phyloP scores from a whole-genome alignment of 2,888 invertebrate species.

The Limnephilus auricula region DNA sequence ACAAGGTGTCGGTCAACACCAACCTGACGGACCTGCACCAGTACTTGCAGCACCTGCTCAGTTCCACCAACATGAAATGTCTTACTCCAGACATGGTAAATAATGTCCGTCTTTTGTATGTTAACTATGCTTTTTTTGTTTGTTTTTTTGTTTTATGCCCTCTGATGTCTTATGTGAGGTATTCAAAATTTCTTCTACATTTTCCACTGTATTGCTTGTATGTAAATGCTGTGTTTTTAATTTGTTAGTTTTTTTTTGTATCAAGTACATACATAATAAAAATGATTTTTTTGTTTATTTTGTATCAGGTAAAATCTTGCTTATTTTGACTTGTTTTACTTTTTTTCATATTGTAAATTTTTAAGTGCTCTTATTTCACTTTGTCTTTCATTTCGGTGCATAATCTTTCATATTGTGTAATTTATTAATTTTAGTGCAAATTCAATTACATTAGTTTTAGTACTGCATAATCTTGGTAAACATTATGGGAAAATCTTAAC shows the following conservation, averaged over 20 bases:
- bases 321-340: too few relatives aligned
- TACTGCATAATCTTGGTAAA: too few relatives aligned
- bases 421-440: too few relatives aligned
- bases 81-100: slow-evolving; percentile 95
- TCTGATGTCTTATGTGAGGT: background rate
- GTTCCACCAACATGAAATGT: slow-evolving; percentile 99
- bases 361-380: too few relatives aligned
- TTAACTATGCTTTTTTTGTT: background rate
- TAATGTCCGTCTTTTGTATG: slow-evolving; percentile 18
- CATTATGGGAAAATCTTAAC: too few relatives aligned
- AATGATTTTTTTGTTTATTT: background rate
- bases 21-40: slow-evolving; percentile 94
- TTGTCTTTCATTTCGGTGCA: too few relatives aligned
- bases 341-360: too few relatives aligned
- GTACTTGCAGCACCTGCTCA: slow-evolving; percentile 93
- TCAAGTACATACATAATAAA: too few relatives aligned
- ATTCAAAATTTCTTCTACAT: background rate
- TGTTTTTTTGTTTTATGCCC: background rate
- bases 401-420: too few relatives aligned
- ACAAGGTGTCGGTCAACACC: slow-evolving; percentile 98
- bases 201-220: background rate
- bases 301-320: background rate
- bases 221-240: background rate
- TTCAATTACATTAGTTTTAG: too few relatives aligned
- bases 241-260: background rate